These are phyloP conservation scores for Andrena fulva DNA, from an alignment of 2,888 invertebrate genomes.

Conservation along the genomic window DNA sequence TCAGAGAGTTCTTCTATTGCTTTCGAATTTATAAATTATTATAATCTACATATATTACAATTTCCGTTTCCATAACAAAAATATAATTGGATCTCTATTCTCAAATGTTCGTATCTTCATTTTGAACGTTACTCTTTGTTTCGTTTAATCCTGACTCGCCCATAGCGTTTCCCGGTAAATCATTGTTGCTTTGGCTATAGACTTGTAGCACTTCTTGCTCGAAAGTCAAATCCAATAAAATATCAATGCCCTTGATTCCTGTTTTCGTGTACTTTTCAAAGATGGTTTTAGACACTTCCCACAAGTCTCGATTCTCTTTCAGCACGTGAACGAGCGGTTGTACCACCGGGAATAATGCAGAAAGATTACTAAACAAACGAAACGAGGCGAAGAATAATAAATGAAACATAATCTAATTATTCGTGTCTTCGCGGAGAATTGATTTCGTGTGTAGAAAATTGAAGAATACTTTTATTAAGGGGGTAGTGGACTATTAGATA, in stretches of 20 bases:
- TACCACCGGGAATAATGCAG: conserved; percentile 86
- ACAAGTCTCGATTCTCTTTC: conserved; percentile 87
- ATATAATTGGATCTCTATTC: conserved; percentile 6
- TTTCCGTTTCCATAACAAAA: conserved; percentile 10
- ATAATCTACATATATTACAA: conserved; percentile 17
- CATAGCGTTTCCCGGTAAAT: background rate
- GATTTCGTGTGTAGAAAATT: background rate
- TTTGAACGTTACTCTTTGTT: background rate
- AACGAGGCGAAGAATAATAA: conserved; percentile 40
- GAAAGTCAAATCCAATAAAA: conserved; percentile 75
- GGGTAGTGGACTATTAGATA: no score
- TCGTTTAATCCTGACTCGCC: background rate
- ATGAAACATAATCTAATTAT: conserved; percentile 23
- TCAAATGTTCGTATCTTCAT: background rate
- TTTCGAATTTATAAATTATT: conserved; percentile 29
- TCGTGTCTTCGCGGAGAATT: no score
- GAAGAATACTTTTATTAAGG: background rate
- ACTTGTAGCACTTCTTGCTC: conserved; percentile 75
- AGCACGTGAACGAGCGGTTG: conserved; percentile 85
- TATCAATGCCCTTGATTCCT: conserved; percentile 78
- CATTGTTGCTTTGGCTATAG: conserved; percentile 12
- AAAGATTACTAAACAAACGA: conserved; percentile 85
- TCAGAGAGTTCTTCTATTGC: conserved; percentile 24
- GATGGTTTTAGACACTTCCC: conserved; percentile 86
- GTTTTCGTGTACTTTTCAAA: conserved; percentile 79